Evolutionary conservation across 2,113 vertebrate genomes (phyloP).

Genomic region (Salvelinus namaycush): DNA sequence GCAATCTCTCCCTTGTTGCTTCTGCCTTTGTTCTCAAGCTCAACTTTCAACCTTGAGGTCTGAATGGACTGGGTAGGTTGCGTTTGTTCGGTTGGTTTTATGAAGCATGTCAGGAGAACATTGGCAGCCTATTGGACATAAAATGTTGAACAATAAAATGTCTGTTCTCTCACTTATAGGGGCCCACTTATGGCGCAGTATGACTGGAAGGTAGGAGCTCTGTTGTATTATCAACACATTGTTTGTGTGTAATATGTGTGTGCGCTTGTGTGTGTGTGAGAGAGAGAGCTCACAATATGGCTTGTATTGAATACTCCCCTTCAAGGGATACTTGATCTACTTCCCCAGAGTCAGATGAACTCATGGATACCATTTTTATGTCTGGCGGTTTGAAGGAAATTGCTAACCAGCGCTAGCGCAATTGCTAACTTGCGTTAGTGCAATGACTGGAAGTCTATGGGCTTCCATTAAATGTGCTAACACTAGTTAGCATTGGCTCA

Average conservation of each 20-base stretch:
- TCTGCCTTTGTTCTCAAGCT: no score
- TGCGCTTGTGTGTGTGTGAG: neutral
- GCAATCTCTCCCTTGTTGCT: no score
- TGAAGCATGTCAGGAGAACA: neutral
- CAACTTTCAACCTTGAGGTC: neutral
- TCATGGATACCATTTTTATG: no score
- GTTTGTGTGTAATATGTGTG: no score
- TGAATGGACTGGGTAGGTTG: neutral
- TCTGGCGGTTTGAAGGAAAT: no score
- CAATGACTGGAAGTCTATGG: no score
- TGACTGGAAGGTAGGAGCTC: slow-evolving; percentile 82
- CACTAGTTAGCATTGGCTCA: no score
- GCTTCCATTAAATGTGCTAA: no score
- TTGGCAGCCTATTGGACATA: neutral
- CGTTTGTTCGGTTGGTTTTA: neutral
- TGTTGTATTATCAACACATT: neutral
- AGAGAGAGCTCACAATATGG: neutral
- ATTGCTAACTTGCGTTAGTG: no score
- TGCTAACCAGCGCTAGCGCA: no score
- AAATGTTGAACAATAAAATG: slow-evolving; percentile 12
- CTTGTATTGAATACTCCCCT: neutral
- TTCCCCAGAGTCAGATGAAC: no score
- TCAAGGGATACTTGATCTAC: no score
- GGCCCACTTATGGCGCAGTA: slow-evolving; percentile 78
- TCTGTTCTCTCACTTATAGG: slow-evolving; percentile 67